Evolutionary conservation across 2,797 vertebrate species (phyloP), one percentile per base, ranked within the genome.

Genomic region (Sebastes cheni): DNA sequence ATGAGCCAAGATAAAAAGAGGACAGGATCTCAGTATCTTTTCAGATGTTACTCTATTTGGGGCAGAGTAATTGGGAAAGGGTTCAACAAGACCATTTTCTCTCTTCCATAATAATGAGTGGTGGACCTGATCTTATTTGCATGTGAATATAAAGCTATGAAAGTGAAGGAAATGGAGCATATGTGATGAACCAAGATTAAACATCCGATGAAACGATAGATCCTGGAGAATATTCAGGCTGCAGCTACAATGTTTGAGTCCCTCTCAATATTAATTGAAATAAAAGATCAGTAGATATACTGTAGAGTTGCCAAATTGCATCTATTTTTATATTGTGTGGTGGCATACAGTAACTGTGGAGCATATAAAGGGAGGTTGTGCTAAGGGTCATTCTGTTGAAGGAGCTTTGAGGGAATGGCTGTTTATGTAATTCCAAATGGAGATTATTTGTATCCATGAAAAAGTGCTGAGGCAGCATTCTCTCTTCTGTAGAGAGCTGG

Each of bases 141-240:
- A 94, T 94, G 25, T 90, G 82, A 93, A 93, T 91, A 85, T 67
- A 77, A 83, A 72, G 65, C 77, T 83, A 81, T 91, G 70, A 91
- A 91, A 89, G 87, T 77, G 67, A 85, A 46, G 75, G 58, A 80
- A 88, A 88, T 81, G 58, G 77, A 80, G 77, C 60, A 73, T 77
- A 86, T 80, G 80, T 55, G 69, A 73, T 68, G 66, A 39, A 60
- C 56, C 18, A 82, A 81, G 79, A 87, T 86, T 84, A 91, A 91
- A 89, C 72, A 58, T 75, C 54, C 54, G 77, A 86, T 79, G 52
- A 89, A 82, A 85, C 27, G 13, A 90, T 61, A 75, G 64, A 80
- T 88, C 81, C 12, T 9, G 23, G 36, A 80, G 52, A 81, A 59
- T 42, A 82, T 87, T 82, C 66, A 85, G 54, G 36, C 62, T 60